These are phyloP conservation scores for Clarias pachynema DNA, from an alignment of 2,797 vertebrate species.

Conservation along the genomic window DNA sequence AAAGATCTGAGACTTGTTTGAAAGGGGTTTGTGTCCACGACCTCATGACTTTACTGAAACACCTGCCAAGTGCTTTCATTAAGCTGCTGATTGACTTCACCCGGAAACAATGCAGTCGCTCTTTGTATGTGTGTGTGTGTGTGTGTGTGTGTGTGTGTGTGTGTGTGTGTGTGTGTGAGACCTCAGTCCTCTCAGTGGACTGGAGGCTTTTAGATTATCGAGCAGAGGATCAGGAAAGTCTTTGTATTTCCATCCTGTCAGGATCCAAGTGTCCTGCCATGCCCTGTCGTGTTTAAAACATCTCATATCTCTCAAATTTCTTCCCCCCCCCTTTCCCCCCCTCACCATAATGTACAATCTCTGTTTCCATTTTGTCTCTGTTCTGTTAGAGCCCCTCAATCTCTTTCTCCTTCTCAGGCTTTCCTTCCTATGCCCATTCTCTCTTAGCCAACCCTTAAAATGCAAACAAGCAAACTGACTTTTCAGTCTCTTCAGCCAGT, in stretches of 20 bases:
- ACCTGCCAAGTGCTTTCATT: constrained; percentile 49
- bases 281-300: constrained; percentile 19
- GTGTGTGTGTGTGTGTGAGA: constrained; percentile 46
- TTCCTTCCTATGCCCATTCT: background rate
- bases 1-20: background rate
- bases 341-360: constrained; percentile 22
- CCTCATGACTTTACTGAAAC: constrained; percentile 7
- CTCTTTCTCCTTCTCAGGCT: background rate
- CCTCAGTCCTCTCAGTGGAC: constrained; percentile 62
- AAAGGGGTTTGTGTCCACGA: constrained; percentile 2
- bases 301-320: constrained; percentile 56
- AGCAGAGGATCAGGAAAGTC: constrained; percentile 60
- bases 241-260: constrained; percentile 74
- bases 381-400: constrained; percentile 49
- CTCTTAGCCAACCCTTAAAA: background rate
- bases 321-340: constrained; percentile 59
- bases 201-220: constrained; percentile 58
- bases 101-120: constrained; percentile 65
- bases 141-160: constrained; percentile 48
- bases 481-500: background rate
- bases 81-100: constrained; percentile 65
- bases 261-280: constrained; percentile 55
- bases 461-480: background rate
- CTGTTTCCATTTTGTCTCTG: constrained; percentile 65
- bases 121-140: constrained; percentile 39